A percentile compares a stretch with the other conserved stretches of the same genome.
These are phyloP conservation scores for Menura novaehollandiae DNA, from an alignment of 2,113 vertebrate genomes.

Conservation along the genomic window DNA sequence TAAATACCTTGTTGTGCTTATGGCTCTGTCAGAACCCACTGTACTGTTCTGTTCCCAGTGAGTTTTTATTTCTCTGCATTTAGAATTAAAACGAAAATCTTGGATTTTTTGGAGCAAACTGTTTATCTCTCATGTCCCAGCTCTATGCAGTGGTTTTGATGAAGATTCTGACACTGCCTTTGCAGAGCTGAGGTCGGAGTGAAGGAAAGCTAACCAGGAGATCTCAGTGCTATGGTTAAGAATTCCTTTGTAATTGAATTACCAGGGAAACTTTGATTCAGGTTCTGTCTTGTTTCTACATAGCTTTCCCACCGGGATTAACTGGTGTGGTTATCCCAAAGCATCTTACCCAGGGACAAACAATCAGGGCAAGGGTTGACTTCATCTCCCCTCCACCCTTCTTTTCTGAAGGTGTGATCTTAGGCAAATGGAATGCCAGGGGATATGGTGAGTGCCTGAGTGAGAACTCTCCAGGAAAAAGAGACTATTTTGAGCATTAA, in stretches of 20 bases:
- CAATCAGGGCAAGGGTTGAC: conserved; percentile 38
- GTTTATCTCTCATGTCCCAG: not conserved
- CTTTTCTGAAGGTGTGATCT: conserved; percentile 50
- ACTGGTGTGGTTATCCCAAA: not conserved
- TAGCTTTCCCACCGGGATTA: conserved; percentile 14
- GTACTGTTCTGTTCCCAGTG: not conserved
- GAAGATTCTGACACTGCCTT: not conserved
- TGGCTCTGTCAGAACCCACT: not conserved
- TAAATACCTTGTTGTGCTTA: not conserved
- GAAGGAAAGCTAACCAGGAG: not conserved
- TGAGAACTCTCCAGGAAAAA: not conserved
- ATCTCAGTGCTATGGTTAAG: not conserved
- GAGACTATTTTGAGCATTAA: not conserved
- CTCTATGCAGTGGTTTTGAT: not conserved
- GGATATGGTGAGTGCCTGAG: not conserved
- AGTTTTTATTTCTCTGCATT: not conserved
- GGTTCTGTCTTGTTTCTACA: conserved; percentile 8
- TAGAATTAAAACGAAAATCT: not conserved
- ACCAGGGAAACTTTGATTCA: not conserved
- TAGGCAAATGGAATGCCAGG: conserved; percentile 46
- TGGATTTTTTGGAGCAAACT: not conserved
- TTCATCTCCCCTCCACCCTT: conserved; percentile 19
- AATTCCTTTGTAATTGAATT: conserved; percentile 54
- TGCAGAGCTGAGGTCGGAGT: not conserved
- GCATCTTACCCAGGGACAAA: not conserved